phyloP scores from a whole-genome alignment of 2,888 invertebrate genomes.

The Schrankia costaestrigalis region DNA sequence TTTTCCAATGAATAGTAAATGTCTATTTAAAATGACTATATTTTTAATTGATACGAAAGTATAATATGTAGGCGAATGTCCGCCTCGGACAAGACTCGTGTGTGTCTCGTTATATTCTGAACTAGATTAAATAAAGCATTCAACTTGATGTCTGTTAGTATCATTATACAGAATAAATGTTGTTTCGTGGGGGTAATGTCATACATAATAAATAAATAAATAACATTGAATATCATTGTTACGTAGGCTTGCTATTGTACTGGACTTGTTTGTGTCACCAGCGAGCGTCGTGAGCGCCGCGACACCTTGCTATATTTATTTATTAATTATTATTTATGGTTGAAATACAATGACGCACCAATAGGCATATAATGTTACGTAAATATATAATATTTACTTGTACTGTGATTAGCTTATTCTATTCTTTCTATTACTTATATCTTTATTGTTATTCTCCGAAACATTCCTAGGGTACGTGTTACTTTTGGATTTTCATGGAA shows the following conservation, averaged over 20 bases:
- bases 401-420: slow-evolving; percentile 73
- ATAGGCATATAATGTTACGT: slow-evolving; percentile 58
- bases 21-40: too few species aligned
- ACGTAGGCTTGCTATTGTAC: slow-evolving; percentile 54
- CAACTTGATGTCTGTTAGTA: slow-evolving; percentile 66
- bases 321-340: slow-evolving; percentile 35
- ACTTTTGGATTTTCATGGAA: slow-evolving; percentile 50
- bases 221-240: slow-evolving; percentile 53
- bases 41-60: too few species aligned
- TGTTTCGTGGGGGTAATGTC: slow-evolving; percentile 57
- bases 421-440: slow-evolving; percentile 52
- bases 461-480: slow-evolving; percentile 69
- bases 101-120: slow-evolving; percentile 56
- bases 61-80: background rate
- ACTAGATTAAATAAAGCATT: slow-evolving; percentile 57
- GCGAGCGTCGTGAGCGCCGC: slow-evolving; percentile 1
- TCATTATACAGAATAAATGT: slow-evolving; percentile 60
- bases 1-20: too few species aligned
- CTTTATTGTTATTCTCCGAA: slow-evolving; percentile 64
- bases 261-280: background rate
- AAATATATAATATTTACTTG: slow-evolving; percentile 74
- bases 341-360: slow-evolving; percentile 49
- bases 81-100: background rate
- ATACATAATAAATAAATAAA: slow-evolving; percentile 38
- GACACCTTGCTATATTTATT: slow-evolving; percentile 30